Base-by-base conservation (phyloP, 2,888 invertebrate species). In the Julus scandinavius region DNA sequence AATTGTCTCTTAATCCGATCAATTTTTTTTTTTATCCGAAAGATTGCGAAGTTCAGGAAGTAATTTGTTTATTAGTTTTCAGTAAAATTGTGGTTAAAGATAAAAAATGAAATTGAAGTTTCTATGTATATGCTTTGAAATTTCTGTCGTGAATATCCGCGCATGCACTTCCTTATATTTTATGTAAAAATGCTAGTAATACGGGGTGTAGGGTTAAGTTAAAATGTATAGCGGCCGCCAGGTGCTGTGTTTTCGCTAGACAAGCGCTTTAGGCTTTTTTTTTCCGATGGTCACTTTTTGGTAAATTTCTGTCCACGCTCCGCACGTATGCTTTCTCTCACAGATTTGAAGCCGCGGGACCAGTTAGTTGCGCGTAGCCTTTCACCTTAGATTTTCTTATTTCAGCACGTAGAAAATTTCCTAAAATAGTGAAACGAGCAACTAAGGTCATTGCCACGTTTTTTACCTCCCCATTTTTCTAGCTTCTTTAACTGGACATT, bases 361-460 rank as follows among this genome's bases (percentile, higher is more conserved):
- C 80, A 80, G 80, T 80, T 38, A 80, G 15, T 11, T 80, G 1
- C 29, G 38, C 15, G 38, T 80, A 80, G 38, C 80, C 80, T 80
- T 80, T 80, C 80, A 80, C 80, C 80, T 80, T 80, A 29, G 38
- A 3, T 13, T 80, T 80, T 80, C 80, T 80, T 38, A 80, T 80
- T 15, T 38, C 38, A 9, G 80, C 80, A 80, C 80, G 80, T 80
- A 80, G 13, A 38, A 40, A 80, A 80, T 80, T 80, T 29, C 80
- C 80, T 80, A 80, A 80, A 80, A 86, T 54, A 86, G 86, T 50
- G 54, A 54, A 86, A 86, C 49, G 17, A 86, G 86, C 9, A 2
- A 29, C 49, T 50, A 45, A 86, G 86, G 86, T 86, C 86, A 86
- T 45, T 86, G 86, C 86, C 54, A 50, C 86, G 49, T 87, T 50